Base-by-base conservation (phyloP, 2,888 invertebrate genomes). In the Drosophila ochracea region DNA sequence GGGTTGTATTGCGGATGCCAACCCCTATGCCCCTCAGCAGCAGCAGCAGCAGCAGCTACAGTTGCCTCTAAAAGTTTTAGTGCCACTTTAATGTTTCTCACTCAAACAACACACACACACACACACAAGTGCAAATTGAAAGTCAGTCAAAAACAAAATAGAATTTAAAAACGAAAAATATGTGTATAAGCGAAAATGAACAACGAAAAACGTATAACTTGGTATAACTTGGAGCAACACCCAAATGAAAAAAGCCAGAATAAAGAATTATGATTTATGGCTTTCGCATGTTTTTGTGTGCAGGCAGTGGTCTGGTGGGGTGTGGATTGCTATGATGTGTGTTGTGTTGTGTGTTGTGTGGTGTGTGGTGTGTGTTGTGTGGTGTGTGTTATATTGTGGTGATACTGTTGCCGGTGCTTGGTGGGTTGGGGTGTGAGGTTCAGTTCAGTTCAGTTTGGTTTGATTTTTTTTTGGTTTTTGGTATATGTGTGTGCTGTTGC, bases 241-340 rank as follows among this genome's bases (percentile, higher is more conserved):
- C 64, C 65, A 73, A 79, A 82, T 65, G 52, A 72, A 80, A 87
- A 85, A 70, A 73, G 72, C 69, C 76, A 90, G 89, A 85, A 89
- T 78, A 89, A 86, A 86, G 80, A 89, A 89, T 87, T 87, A 87
- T 87, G 87, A 87, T 87, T 87, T 87, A 87, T 87, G 91, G 82
- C 87, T 87, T 89, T 87, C 84, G 87, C 84, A 86, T 87, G 87
- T 80, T 90, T 72, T 68, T 76, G 63, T 73, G 52, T 63, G 30
- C 28, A 33, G 53, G 6, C 21, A 16, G 5, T 2, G 43, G 16
- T 16, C 35, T 35, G 43, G 11, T 21, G 54, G 31, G 33, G 54
- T 11, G 60, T 9, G 28, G 16, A 25, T 33, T 25, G 19, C 7
- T 9, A 19, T 13, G 30, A 30, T 28, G 62, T 63, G 21, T 21